These are phyloP conservation scores for Rhaphigaster nebulosa DNA, from an alignment of 2,888 invertebrate genomes.

Conservation along the genomic window DNA sequence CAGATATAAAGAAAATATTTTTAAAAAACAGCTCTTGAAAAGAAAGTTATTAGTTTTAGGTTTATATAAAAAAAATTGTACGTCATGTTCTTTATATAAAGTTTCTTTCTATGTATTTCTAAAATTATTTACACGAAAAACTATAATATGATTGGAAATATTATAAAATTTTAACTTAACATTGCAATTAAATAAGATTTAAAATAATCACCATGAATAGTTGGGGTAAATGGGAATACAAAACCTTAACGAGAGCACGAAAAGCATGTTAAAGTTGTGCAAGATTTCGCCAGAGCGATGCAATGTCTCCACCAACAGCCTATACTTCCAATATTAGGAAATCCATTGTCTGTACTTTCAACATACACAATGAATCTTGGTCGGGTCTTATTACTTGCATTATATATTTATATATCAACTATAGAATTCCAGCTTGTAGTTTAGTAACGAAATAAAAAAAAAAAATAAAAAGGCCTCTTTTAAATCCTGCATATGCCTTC, in stretches of 20 bases:
- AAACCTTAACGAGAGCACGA: constrained; percentile 58
- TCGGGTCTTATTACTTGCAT: neutral
- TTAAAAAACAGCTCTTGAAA: no score
- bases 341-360: constrained; percentile 54
- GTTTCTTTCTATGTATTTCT: no score
- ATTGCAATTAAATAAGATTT: neutral
- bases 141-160: neutral
- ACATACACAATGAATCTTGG: neutral
- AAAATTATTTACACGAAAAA: no score
- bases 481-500: no score
- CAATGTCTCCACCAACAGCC: constrained; percentile 52
- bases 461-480: no score
- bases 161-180: neutral
- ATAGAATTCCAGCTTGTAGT: neutral
- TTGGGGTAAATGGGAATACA: constrained; percentile 18
- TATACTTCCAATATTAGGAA: constrained; percentile 55
- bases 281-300: constrained; percentile 27
- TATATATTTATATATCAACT: neutral
- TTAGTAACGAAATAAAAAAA: neutral
- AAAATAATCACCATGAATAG: neutral
- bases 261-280: constrained; percentile 51
- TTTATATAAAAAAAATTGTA: no score
- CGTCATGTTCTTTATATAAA: no score
- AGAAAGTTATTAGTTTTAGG: no score
- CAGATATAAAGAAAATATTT: no score